Conservation (phyloP, 2,113 vertebrate species). For the Phyllostomus hastatus region DNA sequence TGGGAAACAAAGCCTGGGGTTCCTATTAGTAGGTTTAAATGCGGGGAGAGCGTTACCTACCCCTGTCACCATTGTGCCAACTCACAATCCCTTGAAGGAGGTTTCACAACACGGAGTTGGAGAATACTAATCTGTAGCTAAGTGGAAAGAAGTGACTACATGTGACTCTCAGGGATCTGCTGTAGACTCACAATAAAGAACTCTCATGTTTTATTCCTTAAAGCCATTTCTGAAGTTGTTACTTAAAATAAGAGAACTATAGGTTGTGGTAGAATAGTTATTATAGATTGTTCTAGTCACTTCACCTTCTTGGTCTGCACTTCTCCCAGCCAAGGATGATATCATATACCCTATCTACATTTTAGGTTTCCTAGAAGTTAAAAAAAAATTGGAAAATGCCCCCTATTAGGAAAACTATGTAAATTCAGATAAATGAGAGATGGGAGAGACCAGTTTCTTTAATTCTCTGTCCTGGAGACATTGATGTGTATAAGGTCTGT, state of each 20-base stretch:
- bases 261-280: not conserved
- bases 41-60: not conserved
- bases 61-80: not conserved
- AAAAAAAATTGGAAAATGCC: not conserved
- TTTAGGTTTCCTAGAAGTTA: not conserved
- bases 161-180: not conserved
- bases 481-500: not conserved
- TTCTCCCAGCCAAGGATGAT: not conserved
- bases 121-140: not conserved
- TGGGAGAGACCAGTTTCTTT: not conserved
- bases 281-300: not conserved
- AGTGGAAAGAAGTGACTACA: not conserved
- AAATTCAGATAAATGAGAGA: not conserved
- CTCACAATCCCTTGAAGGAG: not conserved
- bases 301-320: not conserved
- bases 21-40: not conserved
- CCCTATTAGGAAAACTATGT: not conserved
- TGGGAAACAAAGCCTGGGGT: not conserved
- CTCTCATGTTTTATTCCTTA: not conserved
- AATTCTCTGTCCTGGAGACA: not conserved
- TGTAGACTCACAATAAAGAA: not conserved
- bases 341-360: not conserved
- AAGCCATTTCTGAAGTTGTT: not conserved
- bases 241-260: not conserved
- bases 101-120: not conserved